Conservation (phyloP, 2,888 invertebrate species). For the Limnephilus lunatus region DNA sequence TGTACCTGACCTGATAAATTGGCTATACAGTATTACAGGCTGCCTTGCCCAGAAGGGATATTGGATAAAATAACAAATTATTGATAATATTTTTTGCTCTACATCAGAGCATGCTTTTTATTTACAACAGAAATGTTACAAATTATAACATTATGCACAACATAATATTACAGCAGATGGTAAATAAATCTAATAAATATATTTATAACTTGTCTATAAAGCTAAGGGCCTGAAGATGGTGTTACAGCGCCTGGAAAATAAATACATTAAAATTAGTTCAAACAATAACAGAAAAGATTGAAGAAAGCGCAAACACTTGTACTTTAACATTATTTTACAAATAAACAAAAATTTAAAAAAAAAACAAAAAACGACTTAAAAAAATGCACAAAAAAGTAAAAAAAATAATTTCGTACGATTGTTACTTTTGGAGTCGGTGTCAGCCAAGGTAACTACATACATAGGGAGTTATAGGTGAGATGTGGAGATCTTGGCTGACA, state of each 20-base stretch:
- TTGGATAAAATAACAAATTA: neutral
- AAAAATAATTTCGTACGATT: no score
- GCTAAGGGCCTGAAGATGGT: neutral
- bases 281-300: no score
- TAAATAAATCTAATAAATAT: neutral
- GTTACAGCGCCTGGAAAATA: neutral
- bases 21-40: neutral
- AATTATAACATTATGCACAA: neutral
- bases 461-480: no score
- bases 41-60: neutral
- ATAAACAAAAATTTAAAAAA: no score
- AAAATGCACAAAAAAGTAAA: no score
- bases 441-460: no score
- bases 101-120: neutral
- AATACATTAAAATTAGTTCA: neutral
- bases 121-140: neutral
- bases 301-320: no score
- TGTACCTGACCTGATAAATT: no score
- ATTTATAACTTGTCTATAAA: neutral
- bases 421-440: no score
- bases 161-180: neutral
- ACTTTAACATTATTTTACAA: no score
- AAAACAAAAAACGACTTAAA: no score
- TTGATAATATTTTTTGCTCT: neutral
- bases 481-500: no score